Evolutionary conservation across 2,888 invertebrate species (phyloP).

Genomic region (Dromius quadrimaculatus): DNA sequence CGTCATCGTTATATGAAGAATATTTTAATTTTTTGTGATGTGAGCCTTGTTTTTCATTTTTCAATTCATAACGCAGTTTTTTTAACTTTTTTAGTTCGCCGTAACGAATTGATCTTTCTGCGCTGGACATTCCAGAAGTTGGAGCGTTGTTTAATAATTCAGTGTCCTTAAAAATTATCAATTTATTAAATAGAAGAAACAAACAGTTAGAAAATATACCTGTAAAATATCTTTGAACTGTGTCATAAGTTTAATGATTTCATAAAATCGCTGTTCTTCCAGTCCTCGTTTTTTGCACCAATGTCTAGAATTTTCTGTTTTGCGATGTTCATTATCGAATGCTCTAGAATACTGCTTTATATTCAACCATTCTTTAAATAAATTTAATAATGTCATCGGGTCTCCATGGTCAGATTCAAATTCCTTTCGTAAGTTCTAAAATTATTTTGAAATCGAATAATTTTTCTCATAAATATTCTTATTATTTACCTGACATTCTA

Average conservation of each 20-base stretch:
- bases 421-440: conserved; percentile 77
- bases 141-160: conserved; percentile 70
- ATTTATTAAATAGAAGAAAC: conserved; percentile 1
- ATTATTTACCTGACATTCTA: conserved; percentile 79
- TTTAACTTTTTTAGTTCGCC: conserved; percentile 91
- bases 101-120: conserved; percentile 84
- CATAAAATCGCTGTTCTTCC: conserved; percentile 97
- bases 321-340: conserved; percentile 58
- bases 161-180: conserved; percentile 68
- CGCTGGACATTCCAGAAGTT: conserved; percentile 72
- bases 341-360: conserved; percentile 73
- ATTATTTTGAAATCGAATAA: conserved; percentile 41
- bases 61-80: conserved; percentile 70
- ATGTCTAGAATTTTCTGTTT: conserved; percentile 69
- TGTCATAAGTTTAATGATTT: conserved; percentile 90
- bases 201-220: conserved; percentile 63
- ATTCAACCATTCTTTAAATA: conserved; percentile 90
- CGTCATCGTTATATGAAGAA: conserved; percentile 70
- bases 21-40: conserved; percentile 81
- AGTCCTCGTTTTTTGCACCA: conserved; percentile 94
- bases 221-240: conserved; percentile 89
- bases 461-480: conserved; percentile 14
- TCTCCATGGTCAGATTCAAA: conserved; percentile 97
- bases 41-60: conserved; percentile 74
- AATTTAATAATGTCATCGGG: conserved; percentile 88